Percentiles rank a stretch among this genome's conserved stretches.
Conservation (phyloP, 2,797 vertebrate species). For the Betta splendens region DNA sequence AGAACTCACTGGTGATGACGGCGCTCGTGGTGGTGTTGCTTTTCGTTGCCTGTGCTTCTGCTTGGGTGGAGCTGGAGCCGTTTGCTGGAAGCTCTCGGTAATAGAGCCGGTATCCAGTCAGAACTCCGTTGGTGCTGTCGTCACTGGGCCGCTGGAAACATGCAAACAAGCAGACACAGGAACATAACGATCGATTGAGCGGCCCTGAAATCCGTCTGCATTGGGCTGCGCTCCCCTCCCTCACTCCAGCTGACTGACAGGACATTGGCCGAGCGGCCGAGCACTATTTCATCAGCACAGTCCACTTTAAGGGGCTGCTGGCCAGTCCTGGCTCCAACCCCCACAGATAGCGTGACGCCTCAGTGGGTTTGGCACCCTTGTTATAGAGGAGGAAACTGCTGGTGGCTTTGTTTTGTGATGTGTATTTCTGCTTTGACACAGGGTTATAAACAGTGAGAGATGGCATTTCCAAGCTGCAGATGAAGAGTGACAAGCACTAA, state of each 20-base stretch:
- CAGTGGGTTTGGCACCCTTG: conserved; percentile 55
- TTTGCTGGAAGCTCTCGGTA: conserved; percentile 87
- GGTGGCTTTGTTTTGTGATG: conserved; percentile 68
- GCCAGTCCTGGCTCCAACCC: conserved; percentile 52
- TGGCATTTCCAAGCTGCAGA: conserved; percentile 48
- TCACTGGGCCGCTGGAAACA: conserved; percentile 85
- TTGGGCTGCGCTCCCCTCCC: no score
- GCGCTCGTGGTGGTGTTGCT: conserved; percentile 80
- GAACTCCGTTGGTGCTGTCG: conserved; percentile 87
- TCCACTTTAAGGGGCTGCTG: conserved; percentile 53
- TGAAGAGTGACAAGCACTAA: conserved; percentile 38
- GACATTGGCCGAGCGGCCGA: conserved; percentile 36
- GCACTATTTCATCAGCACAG: conserved; percentile 50
- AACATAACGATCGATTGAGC: neutral
- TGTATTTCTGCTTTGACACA: conserved; percentile 58
- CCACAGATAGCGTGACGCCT: conserved; percentile 56
- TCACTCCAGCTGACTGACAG: conserved; percentile 45
- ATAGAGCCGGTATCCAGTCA: conserved; percentile 92
- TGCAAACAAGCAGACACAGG: conserved; percentile 8
- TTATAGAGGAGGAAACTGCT: conserved; percentile 68
- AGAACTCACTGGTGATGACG: conserved; percentile 82
- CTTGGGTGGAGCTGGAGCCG: conserved; percentile 38
- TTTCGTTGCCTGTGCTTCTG: conserved; percentile 73
- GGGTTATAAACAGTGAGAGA: conserved; percentile 49
- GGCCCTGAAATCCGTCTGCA: no score